phyloP scores from a whole-genome alignment of 1,140 invertebrate genomes.

The Samia ricini region DNA sequence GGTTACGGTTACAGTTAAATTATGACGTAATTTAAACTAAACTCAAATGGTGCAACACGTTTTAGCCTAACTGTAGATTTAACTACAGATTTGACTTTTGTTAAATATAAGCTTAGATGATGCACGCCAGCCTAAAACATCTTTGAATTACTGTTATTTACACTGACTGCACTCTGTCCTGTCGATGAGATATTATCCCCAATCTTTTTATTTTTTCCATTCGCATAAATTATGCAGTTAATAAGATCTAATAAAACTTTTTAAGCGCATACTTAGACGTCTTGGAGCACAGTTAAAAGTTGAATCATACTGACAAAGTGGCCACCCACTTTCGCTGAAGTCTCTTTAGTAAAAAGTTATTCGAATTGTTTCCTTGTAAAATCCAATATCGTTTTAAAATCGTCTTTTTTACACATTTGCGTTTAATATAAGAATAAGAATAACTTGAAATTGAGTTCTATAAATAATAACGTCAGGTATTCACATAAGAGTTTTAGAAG shows the following conservation, averaged over 20 bases:
- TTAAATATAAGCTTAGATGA: too few relatives aligned
- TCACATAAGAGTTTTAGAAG: too few relatives aligned
- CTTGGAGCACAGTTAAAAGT: constrained; percentile 3
- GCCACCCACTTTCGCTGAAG: background rate
- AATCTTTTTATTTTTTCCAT: background rate
- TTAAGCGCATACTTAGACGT: constrained; percentile 4
- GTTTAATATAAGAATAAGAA: background rate
- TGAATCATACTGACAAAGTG: background rate
- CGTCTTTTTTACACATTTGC: background rate
- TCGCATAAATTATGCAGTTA: constrained; percentile 2
- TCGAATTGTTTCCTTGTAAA: background rate
- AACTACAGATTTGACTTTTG: too few relatives aligned
- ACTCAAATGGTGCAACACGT: too few relatives aligned
- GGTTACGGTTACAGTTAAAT: too few relatives aligned
- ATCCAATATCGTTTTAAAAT: background rate
- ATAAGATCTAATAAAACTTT: constrained; percentile 9
- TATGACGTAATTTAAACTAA: too few relatives aligned
- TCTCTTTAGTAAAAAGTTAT: background rate
- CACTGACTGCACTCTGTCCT: background rate
- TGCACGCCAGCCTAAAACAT: too few relatives aligned
- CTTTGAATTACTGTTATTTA: background rate
- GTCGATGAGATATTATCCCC: background rate
- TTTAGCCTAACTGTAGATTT: too few relatives aligned
- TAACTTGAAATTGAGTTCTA: background rate
- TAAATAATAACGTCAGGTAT: too few relatives aligned